Percentiles rank a stretch among this genome's conserved stretches.
These are phyloP conservation scores for Corythornis leucogaster DNA, from an alignment of 2,797 vertebrate genomes.

Conservation along the genomic window DNA sequence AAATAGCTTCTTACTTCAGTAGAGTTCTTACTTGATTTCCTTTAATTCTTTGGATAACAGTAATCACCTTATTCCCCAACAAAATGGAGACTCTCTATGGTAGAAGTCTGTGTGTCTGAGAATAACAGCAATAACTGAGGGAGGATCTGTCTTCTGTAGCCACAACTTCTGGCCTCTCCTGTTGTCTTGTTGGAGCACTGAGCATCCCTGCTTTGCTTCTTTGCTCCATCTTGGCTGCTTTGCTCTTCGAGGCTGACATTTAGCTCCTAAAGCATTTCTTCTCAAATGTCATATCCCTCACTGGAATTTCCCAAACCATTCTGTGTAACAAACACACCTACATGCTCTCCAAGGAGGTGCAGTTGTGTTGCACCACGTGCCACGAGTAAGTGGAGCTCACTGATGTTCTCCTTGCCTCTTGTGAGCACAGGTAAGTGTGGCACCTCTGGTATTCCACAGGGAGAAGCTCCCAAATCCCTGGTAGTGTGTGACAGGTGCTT, in stretches of 20 bases:
- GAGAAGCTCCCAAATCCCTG: constrained; percentile 12
- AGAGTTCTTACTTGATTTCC: neutral
- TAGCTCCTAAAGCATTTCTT: neutral
- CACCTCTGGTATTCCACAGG: neutral
- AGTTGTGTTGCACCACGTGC: neutral
- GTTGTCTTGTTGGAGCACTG: neutral
- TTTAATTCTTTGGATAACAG: neutral
- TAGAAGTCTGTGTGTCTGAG: neutral
- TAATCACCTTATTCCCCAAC: neutral
- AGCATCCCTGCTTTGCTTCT: neutral
- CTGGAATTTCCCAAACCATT: neutral
- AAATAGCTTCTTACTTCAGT: neutral
- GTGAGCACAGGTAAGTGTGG: neutral
- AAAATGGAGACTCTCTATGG: neutral
- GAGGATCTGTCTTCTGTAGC: neutral
- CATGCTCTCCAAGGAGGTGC: neutral
- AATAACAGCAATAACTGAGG: neutral
- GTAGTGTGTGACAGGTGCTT: neutral
- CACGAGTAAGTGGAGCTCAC: neutral
- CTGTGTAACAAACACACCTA: neutral
- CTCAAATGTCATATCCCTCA: neutral
- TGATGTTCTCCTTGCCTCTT: neutral
- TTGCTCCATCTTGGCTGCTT: neutral
- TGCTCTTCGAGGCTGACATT: neutral
- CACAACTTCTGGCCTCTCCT: neutral